A percentile compares a stretch with the other conserved stretches of the same genome.
These are phyloP conservation scores for human DNA, from an alignment of 2,113 vertebrate species.

Conservation along the genomic window GRCh38 chr12:94690001-94690500, in stretches of 20 bases:
- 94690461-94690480: constrained; percentile 1
- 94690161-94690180: not conserved
- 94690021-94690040: not conserved
- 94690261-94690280: not conserved
- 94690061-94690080: not conserved
- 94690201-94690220: not conserved
- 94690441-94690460: not conserved
- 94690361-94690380: constrained; percentile 38
- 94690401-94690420: not conserved
- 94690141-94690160: not conserved
- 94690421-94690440: constrained; percentile 31
- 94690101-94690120: not conserved
- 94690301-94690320: constrained; percentile 54
- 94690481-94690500: not conserved
- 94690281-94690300: not conserved
- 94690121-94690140: not conserved
- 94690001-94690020: not conserved
- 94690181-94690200: not conserved
- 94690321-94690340: constrained; percentile 63
- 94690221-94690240: not conserved
- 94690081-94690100: not conserved
- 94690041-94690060: not conserved
- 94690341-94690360: constrained; percentile 71
- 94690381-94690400: constrained; percentile 66
- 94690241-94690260: not conserved